Conservation (phyloP, 37 sponge, comb jelly and placozoan genomes). For the Geodia barretti region DNA sequence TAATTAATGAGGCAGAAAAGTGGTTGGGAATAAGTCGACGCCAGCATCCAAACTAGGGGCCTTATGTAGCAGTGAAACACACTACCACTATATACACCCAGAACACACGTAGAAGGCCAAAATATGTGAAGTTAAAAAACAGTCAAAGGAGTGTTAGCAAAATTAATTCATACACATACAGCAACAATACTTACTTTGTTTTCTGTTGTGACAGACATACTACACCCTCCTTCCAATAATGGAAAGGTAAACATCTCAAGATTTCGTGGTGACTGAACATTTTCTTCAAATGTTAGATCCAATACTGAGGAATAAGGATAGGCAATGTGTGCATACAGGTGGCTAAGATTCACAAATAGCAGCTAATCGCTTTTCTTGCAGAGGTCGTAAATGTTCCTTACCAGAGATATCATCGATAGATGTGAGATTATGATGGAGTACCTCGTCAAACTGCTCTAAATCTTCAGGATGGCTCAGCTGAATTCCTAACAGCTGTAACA, state of each 20-base stretch:
- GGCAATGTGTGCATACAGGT: too few species aligned
- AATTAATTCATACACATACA: too few species aligned
- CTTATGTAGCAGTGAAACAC: too few species aligned
- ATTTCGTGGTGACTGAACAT: constrained; percentile 21
- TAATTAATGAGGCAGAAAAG: too few species aligned
- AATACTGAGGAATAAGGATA: not conserved
- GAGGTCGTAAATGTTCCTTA: too few species aligned
- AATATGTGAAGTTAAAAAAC: too few species aligned
- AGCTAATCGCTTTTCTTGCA: not conserved
- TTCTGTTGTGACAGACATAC: constrained; percentile 33
- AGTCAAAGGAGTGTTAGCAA: too few species aligned
- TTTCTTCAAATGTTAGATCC: constrained; percentile 28
- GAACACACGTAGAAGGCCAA: too few species aligned
- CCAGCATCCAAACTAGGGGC: too few species aligned
- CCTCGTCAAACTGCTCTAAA: constrained; percentile 30
- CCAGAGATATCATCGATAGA: not conserved
- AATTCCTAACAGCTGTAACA: constrained; percentile 24
- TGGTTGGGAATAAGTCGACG: too few species aligned
- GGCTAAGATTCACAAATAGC: too few species aligned
- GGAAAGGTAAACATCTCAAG: constrained; percentile 7
- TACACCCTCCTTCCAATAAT: constrained; percentile 14
- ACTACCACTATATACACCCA: too few species aligned
- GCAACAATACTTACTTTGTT: constrained; percentile 42
- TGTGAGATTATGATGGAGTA: constrained; percentile 11
- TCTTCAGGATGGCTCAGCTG: constrained; percentile 37